Evolutionary conservation across 2,888 invertebrate species (phyloP), one percentile per base, ranked within the genome.

Genomic region (Zonitis immaculata): DNA sequence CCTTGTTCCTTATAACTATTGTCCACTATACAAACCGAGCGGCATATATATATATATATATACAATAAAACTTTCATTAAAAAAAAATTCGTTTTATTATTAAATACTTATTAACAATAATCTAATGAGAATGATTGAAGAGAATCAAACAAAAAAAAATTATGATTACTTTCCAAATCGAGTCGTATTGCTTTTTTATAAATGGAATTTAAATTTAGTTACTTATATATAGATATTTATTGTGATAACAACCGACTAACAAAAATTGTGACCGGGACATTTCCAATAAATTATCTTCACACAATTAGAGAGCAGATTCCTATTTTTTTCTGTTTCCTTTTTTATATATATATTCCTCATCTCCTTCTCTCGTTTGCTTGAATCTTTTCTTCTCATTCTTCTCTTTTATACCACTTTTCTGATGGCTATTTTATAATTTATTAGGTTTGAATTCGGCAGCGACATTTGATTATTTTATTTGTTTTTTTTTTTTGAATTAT

Each of bases 391-490:
- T 50, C 39, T 43, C 45, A 46, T 49, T 51, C 42, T 42, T 49
- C 49, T 49, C 46, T 49, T 52, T 52, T 49, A 12, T 54, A 54
- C 58, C 47, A 18, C 52, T n/a, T n/a, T n/a, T n/a, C n/a, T 48
- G 53, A 57, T 45, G 52, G 55, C 57, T 39, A 20, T 43, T 35
- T 42, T 32, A 50, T 58, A 57, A 64, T 64, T 64, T 64, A 64
- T 64, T 30, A 51, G 48, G 58, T 57, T 61, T 62, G 62, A 62
- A 64, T 64, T 64, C 64, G 61, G 64, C 64, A 62, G 64, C 64
- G 55, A 55, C 54, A 54, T 25, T 53, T 57, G 57, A 55, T 59
- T 49, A 42, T 44, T 52, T 55, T 52, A 49, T 55, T 55, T 55
- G 47, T 55, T 26, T 55, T 49, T n/a, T n/a, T n/a, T n/a, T n/a